phyloP scores from a whole-genome alignment of 2,113 vertebrate species.

The Tapirus terrestris region DNA sequence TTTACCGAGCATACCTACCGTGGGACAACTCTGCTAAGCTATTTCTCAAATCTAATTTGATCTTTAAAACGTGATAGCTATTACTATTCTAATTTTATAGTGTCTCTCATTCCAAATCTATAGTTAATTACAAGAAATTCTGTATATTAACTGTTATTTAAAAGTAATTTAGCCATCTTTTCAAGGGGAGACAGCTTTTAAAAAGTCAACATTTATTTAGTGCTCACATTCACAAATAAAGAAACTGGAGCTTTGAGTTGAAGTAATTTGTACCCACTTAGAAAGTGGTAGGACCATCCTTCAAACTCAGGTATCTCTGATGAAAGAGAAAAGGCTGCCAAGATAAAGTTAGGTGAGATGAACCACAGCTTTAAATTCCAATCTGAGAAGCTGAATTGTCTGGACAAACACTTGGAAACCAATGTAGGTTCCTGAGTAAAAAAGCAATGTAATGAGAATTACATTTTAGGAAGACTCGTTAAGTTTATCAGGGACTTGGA shows the following conservation, averaged over 20 bases:
- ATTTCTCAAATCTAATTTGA: conserved; percentile 1
- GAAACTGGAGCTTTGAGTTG: neutral
- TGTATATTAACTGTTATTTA: neutral
- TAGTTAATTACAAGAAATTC: neutral
- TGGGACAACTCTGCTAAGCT: neutral
- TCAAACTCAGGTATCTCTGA: neutral
- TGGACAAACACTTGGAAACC: neutral
- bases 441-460: neutral
- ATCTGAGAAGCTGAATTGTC: neutral
- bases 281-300: neutral
- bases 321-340: neutral
- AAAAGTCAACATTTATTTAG: neutral
- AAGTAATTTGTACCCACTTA: neutral
- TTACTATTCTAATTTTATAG: neutral
- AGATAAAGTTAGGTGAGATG: neutral
- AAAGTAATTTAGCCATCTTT: conserved; percentile 6
- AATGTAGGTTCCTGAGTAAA: neutral
- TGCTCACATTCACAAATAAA: neutral
- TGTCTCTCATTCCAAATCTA: neutral
- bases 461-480: conserved; percentile 40
- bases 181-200: neutral
- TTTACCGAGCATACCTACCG: neutral
- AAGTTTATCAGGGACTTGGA: neutral
- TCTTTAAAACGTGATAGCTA: neutral
- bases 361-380: neutral